phyloP scores from a whole-genome alignment of 2,888 invertebrate genomes.

The Aelia acuminata region DNA sequence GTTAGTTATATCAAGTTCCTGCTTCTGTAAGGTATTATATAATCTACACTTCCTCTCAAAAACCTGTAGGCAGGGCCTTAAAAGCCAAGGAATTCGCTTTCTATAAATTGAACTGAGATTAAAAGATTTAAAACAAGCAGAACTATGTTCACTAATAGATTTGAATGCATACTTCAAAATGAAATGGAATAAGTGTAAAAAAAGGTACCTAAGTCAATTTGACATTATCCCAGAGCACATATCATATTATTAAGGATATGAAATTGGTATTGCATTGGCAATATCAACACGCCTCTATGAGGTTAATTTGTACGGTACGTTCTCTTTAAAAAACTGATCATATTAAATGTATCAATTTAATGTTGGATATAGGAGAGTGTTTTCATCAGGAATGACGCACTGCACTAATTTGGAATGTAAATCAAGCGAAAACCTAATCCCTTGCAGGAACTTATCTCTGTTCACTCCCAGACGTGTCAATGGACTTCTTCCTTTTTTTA shows the following conservation, averaged over 20 bases:
- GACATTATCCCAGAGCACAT: no score
- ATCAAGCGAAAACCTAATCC: not conserved
- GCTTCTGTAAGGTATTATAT: conserved; percentile 1
- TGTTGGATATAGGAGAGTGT: not conserved
- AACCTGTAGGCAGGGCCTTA: not conserved
- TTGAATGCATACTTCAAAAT: no score
- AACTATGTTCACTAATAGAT: no score
- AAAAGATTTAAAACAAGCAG: not conserved
- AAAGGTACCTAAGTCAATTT: no score
- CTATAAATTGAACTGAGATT: not conserved
- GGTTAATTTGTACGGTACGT: not conserved
- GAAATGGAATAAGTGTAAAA: no score
- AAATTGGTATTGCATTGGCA: no score
- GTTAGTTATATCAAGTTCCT: conserved; percentile 34
- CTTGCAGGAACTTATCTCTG: not conserved
- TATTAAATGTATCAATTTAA: not conserved
- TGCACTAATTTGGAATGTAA: not conserved
- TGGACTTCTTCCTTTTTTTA: not conserved
- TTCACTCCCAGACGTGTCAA: not conserved
- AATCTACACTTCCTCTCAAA: not conserved
- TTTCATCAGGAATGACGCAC: not conserved
- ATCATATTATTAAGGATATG: no score
- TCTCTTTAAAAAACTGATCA: not conserved
- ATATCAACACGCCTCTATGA: no score
- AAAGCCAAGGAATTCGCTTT: not conserved